Base-by-base conservation (phyloP, 2,113 vertebrate genomes). In the Zosterops japonicus region DNA sequence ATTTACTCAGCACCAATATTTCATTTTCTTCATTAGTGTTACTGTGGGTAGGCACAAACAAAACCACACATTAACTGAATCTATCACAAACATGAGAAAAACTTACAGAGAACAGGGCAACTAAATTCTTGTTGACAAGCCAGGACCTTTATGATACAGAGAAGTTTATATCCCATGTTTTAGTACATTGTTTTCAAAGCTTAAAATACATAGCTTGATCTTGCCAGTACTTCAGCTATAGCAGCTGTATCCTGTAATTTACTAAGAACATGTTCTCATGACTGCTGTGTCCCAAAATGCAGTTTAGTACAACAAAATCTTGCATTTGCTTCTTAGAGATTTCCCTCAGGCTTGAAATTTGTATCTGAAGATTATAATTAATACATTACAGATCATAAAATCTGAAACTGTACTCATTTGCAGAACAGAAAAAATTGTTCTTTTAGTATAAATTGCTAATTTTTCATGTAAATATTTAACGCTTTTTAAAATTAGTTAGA, bases 401-500 rank as follows among this genome's bases (percentile, higher is more conserved):
- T 82, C 36, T 87, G 88, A 63, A 80, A 78, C 25, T 71, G 11
- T 74, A 36, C 68, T 87, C 24, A 35, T 81, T 86, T 88, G 8
- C n/a, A 84, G 49, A 86, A 75, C 49, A 72, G 76, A 68, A 75
- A 64, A 68, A 87, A 61, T 69, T 1, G 9, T 94, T 27, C 31
- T 61, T 63, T 12, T 21, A 46, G 63, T 79, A 31, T 70, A 88
- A 93, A 75, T 75, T 47, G 23, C 14, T 75, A 19, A 41, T 68
- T 89, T 90, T 68, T 84, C 53, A 61, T 92, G 41, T 93, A 79
- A 93, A 93, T 96, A 87, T 78, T 93, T 95, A 94, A 96, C 1
- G 0, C 14, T 33, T 63, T 67, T 68, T 29, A 53, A 20, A 86
- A 78, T 86, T 77, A 5, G 31, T 68, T 90, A 84, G 44, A 79